A percentile compares a stretch with the other conserved stretches of the same genome.
phyloP scores from a whole-genome alignment of 2,888 invertebrate genomes.

The Strigamia maritima region DNA sequence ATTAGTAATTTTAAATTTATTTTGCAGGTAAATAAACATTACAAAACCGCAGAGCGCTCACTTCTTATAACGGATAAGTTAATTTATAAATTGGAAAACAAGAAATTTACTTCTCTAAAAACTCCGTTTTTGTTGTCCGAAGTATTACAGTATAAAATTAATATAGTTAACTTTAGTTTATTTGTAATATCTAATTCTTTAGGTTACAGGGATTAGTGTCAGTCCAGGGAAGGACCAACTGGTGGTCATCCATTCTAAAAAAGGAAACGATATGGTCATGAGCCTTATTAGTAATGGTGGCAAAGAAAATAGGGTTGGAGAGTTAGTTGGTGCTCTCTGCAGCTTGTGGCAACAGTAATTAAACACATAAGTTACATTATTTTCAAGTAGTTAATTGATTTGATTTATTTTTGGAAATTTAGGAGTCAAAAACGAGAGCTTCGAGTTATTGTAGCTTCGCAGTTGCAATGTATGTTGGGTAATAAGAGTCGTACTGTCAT shows the following conservation, averaged over 20 bases:
- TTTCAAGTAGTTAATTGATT: neutral
- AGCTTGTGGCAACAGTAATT: slow-evolving; percentile 74
- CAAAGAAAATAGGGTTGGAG: slow-evolving; percentile 75
- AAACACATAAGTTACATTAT: neutral
- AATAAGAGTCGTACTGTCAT: slow-evolving; percentile 66
- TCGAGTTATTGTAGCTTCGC: slow-evolving; percentile 66
- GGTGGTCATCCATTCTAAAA: slow-evolving; percentile 77
- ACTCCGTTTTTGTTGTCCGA: slow-evolving; percentile 76
- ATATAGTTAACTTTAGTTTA: slow-evolving; percentile 39
- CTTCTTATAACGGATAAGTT: slow-evolving; percentile 78
- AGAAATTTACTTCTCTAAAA: slow-evolving; percentile 78
- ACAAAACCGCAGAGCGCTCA: slow-evolving; percentile 82
- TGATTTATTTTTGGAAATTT: slow-evolving; percentile 46
- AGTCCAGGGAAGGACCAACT: slow-evolving; percentile 84
- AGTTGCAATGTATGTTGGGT: slow-evolving; percentile 77
- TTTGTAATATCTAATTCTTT: slow-evolving; percentile 39
- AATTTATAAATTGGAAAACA: slow-evolving; percentile 83
- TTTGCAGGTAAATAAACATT: slow-evolving; percentile 63
- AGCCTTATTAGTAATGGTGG: slow-evolving; percentile 58
- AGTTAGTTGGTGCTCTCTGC: slow-evolving; percentile 76
- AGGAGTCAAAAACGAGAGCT: slow-evolving; percentile 70
- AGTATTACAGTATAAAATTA: slow-evolving; percentile 53
- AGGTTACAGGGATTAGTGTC: slow-evolving; percentile 80
- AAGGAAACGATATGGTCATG: slow-evolving; percentile 85
- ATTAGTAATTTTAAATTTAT: neutral